These are phyloP conservation scores for Drosophila biarmipes DNA, from an alignment of 1,140 invertebrate species.

Conservation along the genomic window DNA sequence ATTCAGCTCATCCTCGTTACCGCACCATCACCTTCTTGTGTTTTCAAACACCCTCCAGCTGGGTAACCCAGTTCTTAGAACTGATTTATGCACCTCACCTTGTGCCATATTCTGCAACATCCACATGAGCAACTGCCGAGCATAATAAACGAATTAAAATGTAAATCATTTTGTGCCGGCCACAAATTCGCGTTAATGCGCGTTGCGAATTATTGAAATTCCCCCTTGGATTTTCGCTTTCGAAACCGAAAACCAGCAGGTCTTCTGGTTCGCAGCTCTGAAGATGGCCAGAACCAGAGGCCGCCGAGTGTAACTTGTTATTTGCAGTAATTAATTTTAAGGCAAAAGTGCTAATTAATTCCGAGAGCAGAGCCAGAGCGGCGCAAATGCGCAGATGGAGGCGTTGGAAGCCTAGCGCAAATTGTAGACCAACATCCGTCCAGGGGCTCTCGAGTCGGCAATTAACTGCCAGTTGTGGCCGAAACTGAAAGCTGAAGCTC, in stretches of 20 bases:
- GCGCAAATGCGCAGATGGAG: conserved; percentile 42
- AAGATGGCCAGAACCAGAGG: conserved; percentile 31
- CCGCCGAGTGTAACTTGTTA: conserved; percentile 76
- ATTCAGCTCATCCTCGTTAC: no score
- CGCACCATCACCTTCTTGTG: no score
- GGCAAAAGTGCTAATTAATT: conserved; percentile 78
- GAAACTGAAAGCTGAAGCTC: conserved; percentile 17
- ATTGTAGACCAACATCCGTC: conserved; percentile 54
- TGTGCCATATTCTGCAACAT: conserved; percentile 41
- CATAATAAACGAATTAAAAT: conserved; percentile 61
- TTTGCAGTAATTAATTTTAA: conserved; percentile 78
- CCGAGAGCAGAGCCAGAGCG: conserved; percentile 33
- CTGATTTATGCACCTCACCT: conserved; percentile 23
- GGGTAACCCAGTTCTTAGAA: conserved; percentile 8
- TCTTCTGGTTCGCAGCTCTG: conserved; percentile 7
- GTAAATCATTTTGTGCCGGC: conserved; percentile 56
- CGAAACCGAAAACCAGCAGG: conserved; percentile 56
- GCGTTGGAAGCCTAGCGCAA: conserved; percentile 42
- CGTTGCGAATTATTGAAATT: conserved; percentile 54
- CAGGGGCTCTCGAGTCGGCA: conserved; percentile 17
- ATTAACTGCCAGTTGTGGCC: conserved; percentile 35
- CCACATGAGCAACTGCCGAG: conserved; percentile 30
- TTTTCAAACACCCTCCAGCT: not conserved
- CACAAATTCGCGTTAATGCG: conserved; percentile 22
- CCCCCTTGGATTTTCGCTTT: conserved; percentile 63